A percentile compares a stretch with the other conserved stretches of the same genome.
Conservation (phyloP, 2,113 vertebrate species). For the Ctenodactylus gundi region DNA sequence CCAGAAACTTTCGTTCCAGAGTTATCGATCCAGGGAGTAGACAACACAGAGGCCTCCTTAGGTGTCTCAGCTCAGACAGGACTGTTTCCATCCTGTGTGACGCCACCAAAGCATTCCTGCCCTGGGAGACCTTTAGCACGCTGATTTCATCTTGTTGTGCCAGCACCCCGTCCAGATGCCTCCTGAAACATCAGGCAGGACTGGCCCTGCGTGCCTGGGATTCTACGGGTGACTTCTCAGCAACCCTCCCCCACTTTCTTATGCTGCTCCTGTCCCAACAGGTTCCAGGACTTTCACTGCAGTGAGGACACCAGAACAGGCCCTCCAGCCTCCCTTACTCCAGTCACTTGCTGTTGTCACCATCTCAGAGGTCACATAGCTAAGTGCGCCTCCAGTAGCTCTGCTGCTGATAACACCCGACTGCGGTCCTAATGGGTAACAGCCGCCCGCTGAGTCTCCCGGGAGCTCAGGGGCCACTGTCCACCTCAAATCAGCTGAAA, state of each 20-base stretch:
- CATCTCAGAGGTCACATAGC: background rate
- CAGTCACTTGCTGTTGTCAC: too few relatives aligned
- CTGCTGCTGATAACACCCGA: background rate
- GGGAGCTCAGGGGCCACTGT: background rate
- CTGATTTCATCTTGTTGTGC: background rate
- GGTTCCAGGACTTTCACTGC: background rate
- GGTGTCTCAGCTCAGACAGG: background rate
- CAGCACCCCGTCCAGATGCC: background rate
- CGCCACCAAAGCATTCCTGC: background rate
- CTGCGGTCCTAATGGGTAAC: too few relatives aligned
- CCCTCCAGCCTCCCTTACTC: background rate
- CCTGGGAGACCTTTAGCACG: background rate
- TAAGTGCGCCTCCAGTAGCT: background rate
- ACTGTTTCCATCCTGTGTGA: background rate
- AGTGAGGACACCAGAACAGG: too few relatives aligned
- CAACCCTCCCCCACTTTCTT: background rate
- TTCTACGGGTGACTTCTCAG: rapidly evolving
- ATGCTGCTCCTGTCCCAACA: background rate
- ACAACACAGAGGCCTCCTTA: too few relatives aligned
- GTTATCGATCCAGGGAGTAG: too few relatives aligned
- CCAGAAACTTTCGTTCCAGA: too few relatives aligned
- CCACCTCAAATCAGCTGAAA: background rate
- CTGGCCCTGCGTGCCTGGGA: too few relatives aligned
- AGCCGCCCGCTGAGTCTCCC: too few relatives aligned
- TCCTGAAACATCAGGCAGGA: background rate